Evolutionary conservation across 2,888 invertebrate genomes (phyloP), one percentile per base, ranked within the genome.

Genomic region (Alentia gelatinosa): DNA sequence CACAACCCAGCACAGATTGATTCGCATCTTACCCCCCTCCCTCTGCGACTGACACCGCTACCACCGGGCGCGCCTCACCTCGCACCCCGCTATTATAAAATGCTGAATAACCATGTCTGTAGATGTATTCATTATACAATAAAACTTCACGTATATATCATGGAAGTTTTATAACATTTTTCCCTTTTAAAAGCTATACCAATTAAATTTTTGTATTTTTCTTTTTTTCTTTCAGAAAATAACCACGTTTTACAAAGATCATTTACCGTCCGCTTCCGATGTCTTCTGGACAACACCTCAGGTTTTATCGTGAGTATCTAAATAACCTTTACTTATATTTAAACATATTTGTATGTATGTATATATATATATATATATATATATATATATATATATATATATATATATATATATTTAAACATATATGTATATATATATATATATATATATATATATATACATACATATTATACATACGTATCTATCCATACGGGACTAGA

Each of bases 191-290:
- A n/a, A n/a, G n/a, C n/a, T n/a, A n/a, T n/a, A n/a, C n/a, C n/a
- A n/a, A n/a, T n/a, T 26, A 68, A 68, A 68, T 68, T 30, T 30
- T 68, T 3, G 12, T 26, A 37, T 39, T 79, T 7, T 3, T 63
- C 19, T 89, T 56, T 12, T 3, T 74, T 91, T 39, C 42, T 94
- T 94, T 26, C 93, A 92, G 99, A 99, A 94, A 97, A 99, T 96
- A 97, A 97, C 94, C 98, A 98, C 95, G 97, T 98, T 94, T 97
- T 99, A 94, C 99, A 99, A 96, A 97, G 99, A 94, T 99, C 98
- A 96, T 99, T 99, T 96, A 99, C 99, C 93, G 99, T 99, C 95
- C 97, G 99, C 96, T 99, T 99, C 97, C 98, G 99, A 95, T 99
- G 99, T 97, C 97, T 99, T 56, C 97, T 99, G 95, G 99, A 99